These are phyloP conservation scores for Aphelocoma coerulescens DNA, from an alignment of 2,113 vertebrate genomes.

Conservation along the genomic window DNA sequence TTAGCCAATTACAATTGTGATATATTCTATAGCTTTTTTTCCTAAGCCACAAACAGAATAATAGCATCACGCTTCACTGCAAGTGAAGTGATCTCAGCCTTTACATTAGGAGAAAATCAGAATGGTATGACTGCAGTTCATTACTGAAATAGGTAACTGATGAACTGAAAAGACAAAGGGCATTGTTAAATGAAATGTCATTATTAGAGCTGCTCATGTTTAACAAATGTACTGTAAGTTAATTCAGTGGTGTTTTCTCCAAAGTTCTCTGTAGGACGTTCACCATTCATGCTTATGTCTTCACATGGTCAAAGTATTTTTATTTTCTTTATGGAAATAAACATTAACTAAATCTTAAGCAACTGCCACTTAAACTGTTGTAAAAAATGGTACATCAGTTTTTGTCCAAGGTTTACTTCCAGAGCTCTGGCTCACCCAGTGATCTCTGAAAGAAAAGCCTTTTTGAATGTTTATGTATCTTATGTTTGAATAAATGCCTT, in stretches of 20 bases:
- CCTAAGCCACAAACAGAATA: slow-evolving; percentile 79
- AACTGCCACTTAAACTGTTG: background rate
- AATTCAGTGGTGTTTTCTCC: slow-evolving; percentile 79
- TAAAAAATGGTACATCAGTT: background rate
- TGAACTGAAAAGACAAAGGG: slow-evolving; percentile 87
- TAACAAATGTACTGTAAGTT: slow-evolving; percentile 85
- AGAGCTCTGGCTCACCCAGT: background rate
- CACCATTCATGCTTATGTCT: slow-evolving; percentile 41
- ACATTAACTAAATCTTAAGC: background rate
- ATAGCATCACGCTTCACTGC: slow-evolving; percentile 82
- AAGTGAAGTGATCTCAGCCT: slow-evolving; percentile 81
- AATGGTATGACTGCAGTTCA: slow-evolving; percentile 83
- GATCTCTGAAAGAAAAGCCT: background rate
- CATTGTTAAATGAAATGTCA: slow-evolving; percentile 88
- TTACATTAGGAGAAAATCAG: slow-evolving; percentile 84
- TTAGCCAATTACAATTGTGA: slow-evolving; percentile 73
- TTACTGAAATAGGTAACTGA: slow-evolving; percentile 86
- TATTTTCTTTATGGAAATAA: slow-evolving; percentile 29
- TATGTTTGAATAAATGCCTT: background rate
- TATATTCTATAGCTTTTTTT: slow-evolving; percentile 77
- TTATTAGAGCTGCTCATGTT: slow-evolving; percentile 85
- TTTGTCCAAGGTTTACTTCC: background rate
- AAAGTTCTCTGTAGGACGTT: slow-evolving; percentile 74
- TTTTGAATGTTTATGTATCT: background rate
- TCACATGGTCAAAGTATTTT: slow-evolving; percentile 24